phyloP scores from a whole-genome alignment of 2,888 invertebrate species.

The Scaptomyza reducta region DNA sequence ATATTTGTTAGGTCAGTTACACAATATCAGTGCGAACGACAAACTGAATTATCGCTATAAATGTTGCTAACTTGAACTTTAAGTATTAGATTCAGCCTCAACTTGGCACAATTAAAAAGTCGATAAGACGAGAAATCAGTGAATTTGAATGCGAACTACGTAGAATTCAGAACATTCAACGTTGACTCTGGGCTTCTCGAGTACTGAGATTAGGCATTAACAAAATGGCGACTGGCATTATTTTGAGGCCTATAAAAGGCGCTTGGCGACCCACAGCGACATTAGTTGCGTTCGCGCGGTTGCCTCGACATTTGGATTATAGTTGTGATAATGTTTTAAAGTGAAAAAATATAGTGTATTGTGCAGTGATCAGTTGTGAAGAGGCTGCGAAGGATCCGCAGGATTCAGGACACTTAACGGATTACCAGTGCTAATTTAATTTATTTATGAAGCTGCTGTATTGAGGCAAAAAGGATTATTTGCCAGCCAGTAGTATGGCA shows the following conservation, averaged over 20 bases:
- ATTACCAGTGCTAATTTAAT: conserved; percentile 40
- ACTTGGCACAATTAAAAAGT: conserved; percentile 54
- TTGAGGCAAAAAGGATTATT: conserved; percentile 10
- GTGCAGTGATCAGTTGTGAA: conserved; percentile 17
- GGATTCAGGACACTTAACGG: conserved; percentile 26
- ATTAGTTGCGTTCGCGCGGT: conserved; percentile 60
- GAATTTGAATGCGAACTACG: conserved; percentile 36
- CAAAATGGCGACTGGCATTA: conserved; percentile 52
- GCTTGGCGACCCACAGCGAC: neutral
- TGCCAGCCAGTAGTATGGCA: conserved; percentile 42
- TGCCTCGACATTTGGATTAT: conserved; percentile 15
- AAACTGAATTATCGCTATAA: conserved; percentile 53
- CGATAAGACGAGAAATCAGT: conserved; percentile 57
- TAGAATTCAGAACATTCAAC: conserved; percentile 33
- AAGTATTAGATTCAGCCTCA: conserved; percentile 38
- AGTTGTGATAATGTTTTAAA: conserved; percentile 32
- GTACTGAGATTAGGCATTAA: conserved; percentile 23
- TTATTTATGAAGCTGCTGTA: conserved; percentile 15
- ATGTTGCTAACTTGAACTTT: conserved; percentile 31
- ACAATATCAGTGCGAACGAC: conserved; percentile 30
- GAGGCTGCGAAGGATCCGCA: conserved; percentile 26
- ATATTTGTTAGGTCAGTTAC: conserved; percentile 46
- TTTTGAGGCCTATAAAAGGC: conserved; percentile 60
- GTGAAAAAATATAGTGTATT: conserved; percentile 12
- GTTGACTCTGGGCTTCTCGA: conserved; percentile 17